Conservation (phyloP, 2,113 vertebrate species). For the Onychostoma macrolepis region DNA sequence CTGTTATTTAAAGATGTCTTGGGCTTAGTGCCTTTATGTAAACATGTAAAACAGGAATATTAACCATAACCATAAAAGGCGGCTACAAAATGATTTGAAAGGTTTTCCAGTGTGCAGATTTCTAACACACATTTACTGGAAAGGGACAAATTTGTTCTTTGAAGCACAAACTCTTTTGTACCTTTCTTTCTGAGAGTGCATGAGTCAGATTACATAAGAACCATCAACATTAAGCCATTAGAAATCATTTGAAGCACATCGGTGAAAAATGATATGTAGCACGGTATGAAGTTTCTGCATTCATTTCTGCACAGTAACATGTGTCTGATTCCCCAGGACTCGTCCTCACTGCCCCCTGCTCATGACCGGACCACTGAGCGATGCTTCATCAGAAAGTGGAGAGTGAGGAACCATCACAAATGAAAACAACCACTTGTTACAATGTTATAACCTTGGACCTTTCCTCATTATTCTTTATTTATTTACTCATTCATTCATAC, state of each 20-base stretch:
- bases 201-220: not conserved
- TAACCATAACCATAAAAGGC: not conserved
- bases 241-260: not conserved
- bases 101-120: not conserved
- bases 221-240: not conserved
- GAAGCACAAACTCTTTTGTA: not conserved
- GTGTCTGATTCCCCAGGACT: too few relatives aligned
- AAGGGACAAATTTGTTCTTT: not conserved
- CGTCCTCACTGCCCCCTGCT: too few relatives aligned
- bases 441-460: too few relatives aligned
- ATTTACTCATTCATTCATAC: too few relatives aligned
- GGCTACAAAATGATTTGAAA: not conserved
- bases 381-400: too few relatives aligned
- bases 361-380: too few relatives aligned
- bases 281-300: not conserved
- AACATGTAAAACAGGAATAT: not conserved
- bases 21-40: not conserved
- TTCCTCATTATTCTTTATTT: too few relatives aligned
- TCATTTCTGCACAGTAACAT: not conserved
- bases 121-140: not conserved
- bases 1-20: not conserved
- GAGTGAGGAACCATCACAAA: too few relatives aligned
- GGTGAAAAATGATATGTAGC: not conserved
- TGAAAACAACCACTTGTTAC: too few relatives aligned
- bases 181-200: not conserved